These are phyloP conservation scores for Sylvilagus floridanus DNA, from an alignment of 2,797 vertebrate species.

Conservation along the genomic window DNA sequence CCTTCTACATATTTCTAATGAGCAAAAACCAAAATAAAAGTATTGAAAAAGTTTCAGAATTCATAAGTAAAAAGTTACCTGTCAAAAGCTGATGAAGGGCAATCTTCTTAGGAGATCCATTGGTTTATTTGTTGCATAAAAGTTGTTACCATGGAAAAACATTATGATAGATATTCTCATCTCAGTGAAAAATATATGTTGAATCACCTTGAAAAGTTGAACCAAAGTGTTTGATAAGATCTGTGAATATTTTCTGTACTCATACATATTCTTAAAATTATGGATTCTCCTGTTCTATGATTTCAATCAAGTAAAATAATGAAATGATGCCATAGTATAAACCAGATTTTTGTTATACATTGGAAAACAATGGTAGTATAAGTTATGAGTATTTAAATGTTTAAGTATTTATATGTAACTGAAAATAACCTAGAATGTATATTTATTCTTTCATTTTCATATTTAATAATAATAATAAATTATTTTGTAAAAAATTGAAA, in stretches of 20 bases:
- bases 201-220: slow-evolving; percentile 68
- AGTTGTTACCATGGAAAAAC: slow-evolving; percentile 63
- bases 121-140: slow-evolving; percentile 74
- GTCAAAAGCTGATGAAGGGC: neutral
- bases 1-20: no score
- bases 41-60: no score
- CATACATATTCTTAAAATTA: slow-evolving; percentile 15
- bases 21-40: no score
- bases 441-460: neutral
- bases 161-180: slow-evolving; percentile 69
- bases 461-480: neutral
- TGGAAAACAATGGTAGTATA: neutral
- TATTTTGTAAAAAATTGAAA: slow-evolving; percentile 21
- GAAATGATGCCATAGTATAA: neutral
- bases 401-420: neutral
- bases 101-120: slow-evolving; percentile 62
- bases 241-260: neutral
- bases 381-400: neutral
- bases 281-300: neutral
- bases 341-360: neutral
- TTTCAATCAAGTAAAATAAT: slow-evolving; percentile 9
- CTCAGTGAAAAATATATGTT: slow-evolving; percentile 45
- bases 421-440: neutral
- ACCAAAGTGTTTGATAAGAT: neutral
- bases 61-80: slow-evolving; percentile 41